A percentile compares a stretch with the other conserved stretches of the same genome.
These are phyloP conservation scores for Oxyura jamaicensis DNA, from an alignment of 2,113 vertebrate genomes.

Conservation along the genomic window DNA sequence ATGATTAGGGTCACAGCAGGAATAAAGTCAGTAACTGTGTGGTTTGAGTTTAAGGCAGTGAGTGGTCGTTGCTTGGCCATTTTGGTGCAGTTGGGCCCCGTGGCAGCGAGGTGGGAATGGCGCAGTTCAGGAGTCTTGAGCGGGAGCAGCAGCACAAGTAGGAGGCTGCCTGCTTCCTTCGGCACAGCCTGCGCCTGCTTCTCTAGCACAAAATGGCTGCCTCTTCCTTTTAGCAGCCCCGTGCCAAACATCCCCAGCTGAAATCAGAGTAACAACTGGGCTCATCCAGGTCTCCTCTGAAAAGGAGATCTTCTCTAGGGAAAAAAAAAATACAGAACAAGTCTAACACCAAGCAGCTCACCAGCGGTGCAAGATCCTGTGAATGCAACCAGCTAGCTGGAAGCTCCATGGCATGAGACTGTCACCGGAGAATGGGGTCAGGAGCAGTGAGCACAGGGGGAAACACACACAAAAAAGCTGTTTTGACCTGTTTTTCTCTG, in stretches of 20 bases:
- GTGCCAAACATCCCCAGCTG: accelerated
- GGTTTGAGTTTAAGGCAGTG: accelerated
- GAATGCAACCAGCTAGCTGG: accelerated
- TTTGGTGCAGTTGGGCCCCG: too few relatives aligned
- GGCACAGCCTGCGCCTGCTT: neutral
- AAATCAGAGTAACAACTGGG: accelerated
- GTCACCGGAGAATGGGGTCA: accelerated
- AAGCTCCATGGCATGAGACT: accelerated
- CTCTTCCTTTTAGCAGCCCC: neutral
- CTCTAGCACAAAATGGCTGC: neutral
- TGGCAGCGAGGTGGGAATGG: accelerated
- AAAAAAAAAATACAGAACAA: too few relatives aligned
- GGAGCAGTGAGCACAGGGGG: accelerated
- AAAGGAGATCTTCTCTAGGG: accelerated
- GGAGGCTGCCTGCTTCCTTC: accelerated
- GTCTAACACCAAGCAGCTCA: neutral
- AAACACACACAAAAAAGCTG: neutral
- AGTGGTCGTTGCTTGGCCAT: accelerated
- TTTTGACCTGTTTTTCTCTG: accelerated
- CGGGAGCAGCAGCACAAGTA: neutral
- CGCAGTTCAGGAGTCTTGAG: neutral
- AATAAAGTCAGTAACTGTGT: accelerated
- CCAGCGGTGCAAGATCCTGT: neutral
- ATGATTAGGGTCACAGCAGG: accelerated
- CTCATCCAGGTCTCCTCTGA: neutral